Evolutionary conservation across 2,888 invertebrate genomes (phyloP).

Genomic region (Habroteleia sp.): DNA sequence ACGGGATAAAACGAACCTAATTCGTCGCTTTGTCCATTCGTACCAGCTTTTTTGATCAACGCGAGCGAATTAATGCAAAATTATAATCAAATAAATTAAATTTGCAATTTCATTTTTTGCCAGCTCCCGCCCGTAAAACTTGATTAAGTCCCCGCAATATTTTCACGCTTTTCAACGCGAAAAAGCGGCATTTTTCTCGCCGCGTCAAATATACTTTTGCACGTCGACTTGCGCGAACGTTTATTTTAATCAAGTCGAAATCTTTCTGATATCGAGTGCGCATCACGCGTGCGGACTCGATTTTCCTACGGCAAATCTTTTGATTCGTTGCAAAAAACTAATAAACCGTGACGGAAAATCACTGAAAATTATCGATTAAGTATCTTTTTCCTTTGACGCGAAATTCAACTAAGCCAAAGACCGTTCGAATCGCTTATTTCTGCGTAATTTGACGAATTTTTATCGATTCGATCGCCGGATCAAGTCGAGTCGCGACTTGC

Average conservation of each 20-base stretch:
- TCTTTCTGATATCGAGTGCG: too few species aligned
- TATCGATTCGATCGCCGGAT: too few species aligned
- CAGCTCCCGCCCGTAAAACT: not conserved
- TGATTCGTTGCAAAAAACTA: slow-evolving; percentile 3
- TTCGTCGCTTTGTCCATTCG: not conserved
- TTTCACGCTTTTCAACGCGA: not conserved
- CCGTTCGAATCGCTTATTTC: slow-evolving; percentile 3
- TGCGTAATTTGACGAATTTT: too few species aligned
- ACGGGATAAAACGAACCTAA: not conserved
- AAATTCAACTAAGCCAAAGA: too few species aligned
- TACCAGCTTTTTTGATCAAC: too few species aligned
- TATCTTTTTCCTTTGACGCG: slow-evolving; percentile 9
- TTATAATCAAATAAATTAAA: not conserved
- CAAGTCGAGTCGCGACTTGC: too few species aligned
- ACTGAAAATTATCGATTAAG: slow-evolving; percentile 31
- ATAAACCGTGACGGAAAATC: slow-evolving; percentile 27
- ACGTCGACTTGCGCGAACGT: not conserved
- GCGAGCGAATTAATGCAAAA: not conserved
- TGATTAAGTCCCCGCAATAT: slow-evolving; percentile 7
- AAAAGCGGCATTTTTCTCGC: not conserved
- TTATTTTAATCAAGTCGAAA: not conserved
- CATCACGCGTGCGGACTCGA: too few species aligned
- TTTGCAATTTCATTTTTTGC: slow-evolving; percentile 1
- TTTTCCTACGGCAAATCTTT: too few species aligned
- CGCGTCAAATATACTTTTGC: not conserved